phyloP scores from a whole-genome alignment of 2,888 invertebrate genomes.

The Diarsia rubi region DNA sequence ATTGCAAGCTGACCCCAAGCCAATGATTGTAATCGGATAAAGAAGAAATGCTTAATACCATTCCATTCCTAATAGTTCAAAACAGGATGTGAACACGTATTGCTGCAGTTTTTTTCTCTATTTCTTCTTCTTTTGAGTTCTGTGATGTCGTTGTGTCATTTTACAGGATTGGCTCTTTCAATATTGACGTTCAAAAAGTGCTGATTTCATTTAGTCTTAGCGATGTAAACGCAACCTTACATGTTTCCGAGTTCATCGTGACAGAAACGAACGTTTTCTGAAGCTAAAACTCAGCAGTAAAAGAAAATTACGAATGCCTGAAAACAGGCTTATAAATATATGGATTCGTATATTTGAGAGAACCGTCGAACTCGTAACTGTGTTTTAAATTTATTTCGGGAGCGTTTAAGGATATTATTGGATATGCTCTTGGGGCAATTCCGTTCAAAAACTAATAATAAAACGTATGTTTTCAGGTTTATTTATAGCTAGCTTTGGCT shows the following conservation, averaged over 20 bases:
- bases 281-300: neutral
- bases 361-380: neutral
- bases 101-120: no score
- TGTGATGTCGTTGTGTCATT: no score
- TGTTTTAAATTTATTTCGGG: neutral
- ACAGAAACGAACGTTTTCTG: neutral
- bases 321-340: neutral
- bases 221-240: neutral
- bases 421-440: neutral
- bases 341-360: neutral
- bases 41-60: no score
- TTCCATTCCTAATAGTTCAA: no score
- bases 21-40: no score
- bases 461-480: slow-evolving; percentile 16
- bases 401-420: neutral
- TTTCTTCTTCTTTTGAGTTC: no score
- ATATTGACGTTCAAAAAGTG: neutral
- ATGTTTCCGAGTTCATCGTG: neutral
- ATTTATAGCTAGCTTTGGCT: neutral
- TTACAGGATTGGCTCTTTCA: no score
- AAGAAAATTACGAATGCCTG: neutral
- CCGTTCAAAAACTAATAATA: slow-evolving; percentile 16
- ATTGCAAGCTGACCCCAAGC: no score
- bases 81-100: no score
- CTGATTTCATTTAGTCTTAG: neutral